A percentile compares a stretch with the other conserved stretches of the same genome.
Conservation (phyloP, 2,113 vertebrate genomes). For the Natator depressus region DNA sequence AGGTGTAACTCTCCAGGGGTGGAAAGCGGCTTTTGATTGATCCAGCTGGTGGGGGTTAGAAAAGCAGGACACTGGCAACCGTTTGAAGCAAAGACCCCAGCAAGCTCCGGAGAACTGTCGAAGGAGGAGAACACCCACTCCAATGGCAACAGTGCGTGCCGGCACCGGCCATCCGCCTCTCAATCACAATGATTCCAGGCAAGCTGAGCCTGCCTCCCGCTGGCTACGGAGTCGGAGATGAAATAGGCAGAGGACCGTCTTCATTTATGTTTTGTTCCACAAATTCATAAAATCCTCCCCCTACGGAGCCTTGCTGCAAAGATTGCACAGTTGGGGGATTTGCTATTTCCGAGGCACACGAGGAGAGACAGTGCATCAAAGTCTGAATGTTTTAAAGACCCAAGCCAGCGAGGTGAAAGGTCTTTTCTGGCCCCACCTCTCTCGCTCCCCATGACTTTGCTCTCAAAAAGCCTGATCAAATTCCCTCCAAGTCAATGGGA, state of each 20-base stretch:
- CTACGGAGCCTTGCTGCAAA: not conserved
- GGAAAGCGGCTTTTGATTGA: not conserved
- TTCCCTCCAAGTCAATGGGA: not conserved
- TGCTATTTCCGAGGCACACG: not conserved
- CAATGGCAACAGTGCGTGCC: constrained; percentile 11
- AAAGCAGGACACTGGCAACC: not conserved
- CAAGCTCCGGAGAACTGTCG: not conserved
- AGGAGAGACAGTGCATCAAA: too few species aligned
- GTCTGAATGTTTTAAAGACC: too few species aligned
- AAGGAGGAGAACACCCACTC: not conserved
- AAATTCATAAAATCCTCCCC: not conserved
- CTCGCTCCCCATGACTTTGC: too few species aligned
- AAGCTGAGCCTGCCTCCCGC: not conserved
- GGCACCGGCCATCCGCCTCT: constrained; percentile 13
- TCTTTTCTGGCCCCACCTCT: too few species aligned
- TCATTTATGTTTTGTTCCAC: not conserved
- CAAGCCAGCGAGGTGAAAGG: not conserved
- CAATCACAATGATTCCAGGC: not conserved
- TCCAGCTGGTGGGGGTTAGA: not conserved
- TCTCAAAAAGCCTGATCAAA: too few species aligned
- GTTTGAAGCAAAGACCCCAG: not conserved
- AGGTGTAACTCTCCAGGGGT: not conserved
- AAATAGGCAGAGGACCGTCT: not conserved
- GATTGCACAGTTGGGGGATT: not conserved
- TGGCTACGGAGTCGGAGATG: not conserved